Base-by-base conservation (phyloP, 2,888 invertebrate genomes). In the Drosophila pseudotakahashii region DNA sequence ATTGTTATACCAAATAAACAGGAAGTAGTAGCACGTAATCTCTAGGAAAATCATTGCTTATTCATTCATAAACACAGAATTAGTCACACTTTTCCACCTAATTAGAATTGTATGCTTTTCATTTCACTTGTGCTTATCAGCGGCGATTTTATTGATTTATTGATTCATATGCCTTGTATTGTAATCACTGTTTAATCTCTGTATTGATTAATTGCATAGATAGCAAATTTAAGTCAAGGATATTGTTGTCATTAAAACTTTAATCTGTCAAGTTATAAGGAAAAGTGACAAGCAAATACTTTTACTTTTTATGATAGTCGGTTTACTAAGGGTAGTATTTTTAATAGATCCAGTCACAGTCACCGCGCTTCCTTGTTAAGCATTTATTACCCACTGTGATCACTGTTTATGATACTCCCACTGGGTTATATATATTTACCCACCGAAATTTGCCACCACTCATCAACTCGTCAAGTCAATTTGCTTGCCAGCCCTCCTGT, bases 401-500 rank as follows among this genome's bases (percentile, higher is more conserved):
- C 57, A 45, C 69, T 26, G 45, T 19, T 42, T 58, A 52, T 53
- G 58, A 58, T 16, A 58, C 53, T 39, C 52, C 53, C 53, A 37
- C 37, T 58, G 30, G 26, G 14, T 34, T 16, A 16, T 36, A 36
- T 34, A 41, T 9, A 30, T 30, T 32, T 23, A 41, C 11, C 34
- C n/a, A 9, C 60, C 19, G 19, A 45, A 37, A 30, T 34, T 30
- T 45, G 36, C 67, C 52, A 45, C n/a, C 36, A 39, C 66, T 42
- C 64, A 45, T 41, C 39, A 41, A 30, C 55, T 36, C 55, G 44
- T 50, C 42, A 50, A 69, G 19, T 54, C 62, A 72, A 54, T 70
- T 61, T 54, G 73, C 37, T 63, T 63, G 73, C 73, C 64, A 81
- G 62, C 73, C 78, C 79, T 79, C 64, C 74, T 72, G 60, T 66